phyloP scores from a whole-genome alignment of 23 tunicate species.

The Ciona savignyi region DNA sequence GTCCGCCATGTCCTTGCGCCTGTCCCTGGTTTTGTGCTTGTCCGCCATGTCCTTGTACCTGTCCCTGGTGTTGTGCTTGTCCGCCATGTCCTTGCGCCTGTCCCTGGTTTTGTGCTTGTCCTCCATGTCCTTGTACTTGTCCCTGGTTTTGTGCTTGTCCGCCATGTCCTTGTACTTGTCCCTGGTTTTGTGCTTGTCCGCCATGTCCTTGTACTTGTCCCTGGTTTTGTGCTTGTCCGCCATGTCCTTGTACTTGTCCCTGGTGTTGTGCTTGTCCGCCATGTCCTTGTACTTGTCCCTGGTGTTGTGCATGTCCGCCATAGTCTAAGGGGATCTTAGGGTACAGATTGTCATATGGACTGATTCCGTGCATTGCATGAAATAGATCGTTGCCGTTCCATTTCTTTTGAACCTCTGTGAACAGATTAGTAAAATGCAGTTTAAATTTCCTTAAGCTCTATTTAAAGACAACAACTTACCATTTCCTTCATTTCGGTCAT shows the following conservation, averaged over 20 bases:
- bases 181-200: conserved; percentile 13
- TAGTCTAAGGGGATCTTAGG: too few species aligned
- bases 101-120: conserved; percentile 32
- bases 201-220: conserved; percentile 38
- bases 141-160: conserved; percentile 43
- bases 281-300: conserved; percentile 38
- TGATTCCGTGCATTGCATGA: too few species aligned
- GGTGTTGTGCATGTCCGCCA: conserved; percentile 13
- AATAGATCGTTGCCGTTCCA: too few species aligned
- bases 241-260: conserved; percentile 40
- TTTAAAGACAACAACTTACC: too few species aligned
- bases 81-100: conserved; percentile 18
- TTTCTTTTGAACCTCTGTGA: too few species aligned
- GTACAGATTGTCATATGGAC: too few species aligned
- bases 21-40: conserved; percentile 22
- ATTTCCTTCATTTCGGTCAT: too few species aligned
- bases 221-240: conserved; percentile 35
- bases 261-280: conserved; percentile 40
- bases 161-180: conserved; percentile 25
- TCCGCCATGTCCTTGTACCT: neutral
- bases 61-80: conserved; percentile 15
- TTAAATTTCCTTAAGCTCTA: too few species aligned
- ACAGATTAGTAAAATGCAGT: too few species aligned
- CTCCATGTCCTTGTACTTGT: conserved; percentile 27
- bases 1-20: conserved; percentile 23